Evolutionary conservation across 2,888 invertebrate genomes (phyloP), one percentile per base, ranked within the genome.

Genomic region (Hemaris fuciformis): DNA sequence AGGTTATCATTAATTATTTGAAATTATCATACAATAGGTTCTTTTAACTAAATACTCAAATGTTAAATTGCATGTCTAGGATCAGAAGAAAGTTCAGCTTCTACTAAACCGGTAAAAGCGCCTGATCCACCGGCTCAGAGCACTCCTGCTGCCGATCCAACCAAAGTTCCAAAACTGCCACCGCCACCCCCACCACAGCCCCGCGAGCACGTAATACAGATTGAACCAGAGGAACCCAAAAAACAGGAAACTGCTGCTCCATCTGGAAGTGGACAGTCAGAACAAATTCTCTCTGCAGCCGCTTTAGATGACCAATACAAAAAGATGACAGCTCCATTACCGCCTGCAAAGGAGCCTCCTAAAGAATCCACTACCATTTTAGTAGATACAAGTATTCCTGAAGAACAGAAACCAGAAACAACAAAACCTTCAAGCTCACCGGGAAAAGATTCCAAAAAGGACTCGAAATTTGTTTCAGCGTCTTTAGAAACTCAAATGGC

Each of bases 221-320:
- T 87, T 74, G 89, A 89, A 70, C 85, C 85, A 62, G 90, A 89
- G 69, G 88, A 87, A 48, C 76, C 69, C 0, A 80, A 75, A 3
- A 72, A 88, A 23, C 88, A 88, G 53, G 88, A 87, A 72, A 90
- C 89, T 0, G 80, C 88, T 2, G 82, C 86, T n/a, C 88, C 91
- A 5, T 84, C 87, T 13, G 81, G 87, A 1, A 88, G 83, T 46
- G 60, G 79, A 1, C 69, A 68, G 42, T 80, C 62, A 0, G 89
- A 91, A 68, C 87, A 88, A 68, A 89, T 92, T 34, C 70, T 92
- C 2, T 91, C 92, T 27, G 91, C 89, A 10, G 70, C 86, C 0
- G 77, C 84, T 57, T 76, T 91, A 61, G 87, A 89, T 65, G 67
- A 77, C 7, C 83, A 88, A 64, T 80, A 79, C 60, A 76, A 77